These are phyloP conservation scores for Dissostichus mawsoni DNA, from an alignment of 2,113 vertebrate species.

Conservation along the genomic window DNA sequence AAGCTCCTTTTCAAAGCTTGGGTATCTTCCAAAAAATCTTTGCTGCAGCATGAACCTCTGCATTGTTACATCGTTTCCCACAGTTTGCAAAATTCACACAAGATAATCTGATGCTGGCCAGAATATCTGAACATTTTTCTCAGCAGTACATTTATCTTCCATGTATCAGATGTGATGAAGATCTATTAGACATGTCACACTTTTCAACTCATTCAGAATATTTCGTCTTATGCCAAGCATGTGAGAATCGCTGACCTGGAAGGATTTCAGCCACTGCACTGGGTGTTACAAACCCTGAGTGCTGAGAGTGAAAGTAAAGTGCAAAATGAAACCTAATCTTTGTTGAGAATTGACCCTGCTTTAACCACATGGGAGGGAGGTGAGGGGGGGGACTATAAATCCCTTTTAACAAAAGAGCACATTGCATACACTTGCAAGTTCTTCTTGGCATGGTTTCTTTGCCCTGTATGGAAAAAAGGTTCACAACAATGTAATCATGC, in stretches of 20 bases:
- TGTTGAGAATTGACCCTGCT: slow-evolving; percentile 75
- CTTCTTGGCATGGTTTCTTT: slow-evolving; percentile 21
- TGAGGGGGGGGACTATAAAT: slow-evolving; percentile 30
- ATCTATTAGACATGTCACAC: neutral
- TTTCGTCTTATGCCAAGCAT: slow-evolving; percentile 61
- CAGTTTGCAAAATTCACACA: slow-evolving; percentile 29
- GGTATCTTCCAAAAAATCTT: slow-evolving; percentile 47
- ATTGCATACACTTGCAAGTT: neutral
- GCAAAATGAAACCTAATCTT: slow-evolving; percentile 71
- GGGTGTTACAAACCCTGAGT: slow-evolving; percentile 54
- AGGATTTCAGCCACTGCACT: slow-evolving; percentile 61
- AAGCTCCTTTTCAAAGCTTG: slow-evolving; percentile 62
- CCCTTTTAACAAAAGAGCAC: slow-evolving; percentile 51
- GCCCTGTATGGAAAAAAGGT: slow-evolving; percentile 7
- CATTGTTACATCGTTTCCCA: slow-evolving; percentile 51
- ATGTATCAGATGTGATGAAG: neutral
- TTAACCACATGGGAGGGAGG: slow-evolving; percentile 33
- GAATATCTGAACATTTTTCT: neutral
- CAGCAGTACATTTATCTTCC: neutral
- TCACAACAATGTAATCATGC: neutral
- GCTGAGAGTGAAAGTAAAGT: slow-evolving; percentile 41
- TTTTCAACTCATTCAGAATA: slow-evolving; percentile 23
- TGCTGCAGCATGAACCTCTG: slow-evolving; percentile 49
- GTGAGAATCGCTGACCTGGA: slow-evolving; percentile 78
- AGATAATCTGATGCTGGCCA: neutral